Evolutionary conservation across 1,140 invertebrate genomes (phyloP), one percentile per base, ranked within the genome.

Genomic region (Brachionus sp.): DNA sequence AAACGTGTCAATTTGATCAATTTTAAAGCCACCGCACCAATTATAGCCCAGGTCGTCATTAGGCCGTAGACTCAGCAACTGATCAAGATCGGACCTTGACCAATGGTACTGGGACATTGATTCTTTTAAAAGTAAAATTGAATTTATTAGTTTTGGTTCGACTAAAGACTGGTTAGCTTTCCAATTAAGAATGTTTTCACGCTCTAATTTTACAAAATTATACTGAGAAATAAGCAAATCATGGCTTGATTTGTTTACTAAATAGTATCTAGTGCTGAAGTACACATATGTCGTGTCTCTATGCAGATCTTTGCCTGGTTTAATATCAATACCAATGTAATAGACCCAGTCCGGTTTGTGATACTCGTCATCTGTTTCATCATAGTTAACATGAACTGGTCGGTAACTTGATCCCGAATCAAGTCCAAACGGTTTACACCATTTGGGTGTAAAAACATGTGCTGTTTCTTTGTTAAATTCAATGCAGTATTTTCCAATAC

Each of bases 101-200:
- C 96, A 98, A 90, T 98, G 95, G 89, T 95, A 99, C 12, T 96
- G 93, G 87, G 98, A 92, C 87, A 93, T 93, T 87, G 94, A 96
- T 84, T 93, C 93, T 3, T 95, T 92, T 84, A 95, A 92, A 1
- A 95, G 93, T 84, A 91, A 92, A 86, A 95, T 84, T 90, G 86
- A 85, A 35, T 86, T 85, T 39, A 84, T 84, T 16, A 83, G 12
- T 29, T 84, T 73, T 9, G 78, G 39, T 83, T 84, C 13, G 7
- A 4, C 42, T 29, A 42, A 46, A 39, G 50, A 12, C 37, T 9
- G 82, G 83, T 85, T 83, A 86, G 87, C 85, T 86, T 86, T 82
- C 46, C 77, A 16, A 29, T 35, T 53, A n/a, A 83, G 19, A 23
- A 42, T 33, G 16, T 53, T 46, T 16, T 62, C 68, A 12, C 53